Base-by-base conservation (phyloP, 2,113 vertebrate genomes). In the Saguinus midas region DNA sequence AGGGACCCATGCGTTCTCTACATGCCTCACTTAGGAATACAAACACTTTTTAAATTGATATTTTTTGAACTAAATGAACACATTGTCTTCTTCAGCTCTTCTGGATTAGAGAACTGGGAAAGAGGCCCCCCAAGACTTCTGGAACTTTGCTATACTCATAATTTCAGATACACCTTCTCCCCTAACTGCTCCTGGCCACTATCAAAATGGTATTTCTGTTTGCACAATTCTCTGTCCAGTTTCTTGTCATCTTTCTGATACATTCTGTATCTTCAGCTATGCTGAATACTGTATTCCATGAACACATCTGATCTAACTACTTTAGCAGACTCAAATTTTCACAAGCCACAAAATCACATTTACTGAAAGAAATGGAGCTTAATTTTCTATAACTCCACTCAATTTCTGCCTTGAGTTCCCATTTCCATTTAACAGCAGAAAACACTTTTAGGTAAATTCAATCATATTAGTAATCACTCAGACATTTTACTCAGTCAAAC, bases 1-100 rank as follows among this genome's bases (percentile, higher is more conserved):
- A 23, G 43, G 64, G 20, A 27, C 37, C 52, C 57, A 87, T 18
- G 55, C 37, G 72, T 50, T 91, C 95, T 73, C 91, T n/a, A 16
- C 73, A 66, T 87, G 32, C 48, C 45, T 82, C 72, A 92, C 50
- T 73, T 84, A 79, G 57, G 50, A 86, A 52, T 55, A 75, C 40
- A 29, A 64, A 83, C 35, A 81, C 57, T 89, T 82, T 81, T 89
- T 73, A 70, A 83, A 82, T 14, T 84, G 20, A 90, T 79, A n/a
- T 78, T 58, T 70, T 73, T 96, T 82, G 40, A 97, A 66, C 78
- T 61, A 91, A 94, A 87, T 93, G 16, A 76, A 37, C 18, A 82
- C 80, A 90, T 58, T 55, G 20, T 83, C 90, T 95, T 91, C 48
- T 40, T 87, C 20, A 1, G 84, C 27, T 29, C 75, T 87, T 86